Percentiles rank a stretch among this genome's conserved stretches.
Conservation (phyloP, 1,140 invertebrate genomes). For the Ruditapes philippinarum region DNA sequence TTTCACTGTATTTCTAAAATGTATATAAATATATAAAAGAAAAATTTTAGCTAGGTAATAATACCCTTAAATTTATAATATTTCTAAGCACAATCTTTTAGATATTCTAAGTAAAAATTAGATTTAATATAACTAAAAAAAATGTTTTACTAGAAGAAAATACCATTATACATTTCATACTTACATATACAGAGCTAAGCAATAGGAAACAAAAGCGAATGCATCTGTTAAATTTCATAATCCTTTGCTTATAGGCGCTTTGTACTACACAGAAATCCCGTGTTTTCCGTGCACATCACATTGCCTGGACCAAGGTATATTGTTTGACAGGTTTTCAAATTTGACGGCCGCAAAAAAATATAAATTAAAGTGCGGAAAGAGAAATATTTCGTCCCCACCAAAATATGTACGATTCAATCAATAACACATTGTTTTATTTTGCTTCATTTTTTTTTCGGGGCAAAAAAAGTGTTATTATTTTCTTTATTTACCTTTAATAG, state of each 20-base stretch:
- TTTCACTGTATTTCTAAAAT: no score
- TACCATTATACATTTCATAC: no score
- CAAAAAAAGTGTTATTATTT: background rate
- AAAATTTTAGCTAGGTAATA: no score
- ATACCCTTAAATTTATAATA: no score
- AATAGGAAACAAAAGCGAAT: background rate
- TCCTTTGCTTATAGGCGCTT: background rate
- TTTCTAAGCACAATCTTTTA: no score
- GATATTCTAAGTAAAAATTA: no score
- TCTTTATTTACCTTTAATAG: no score
- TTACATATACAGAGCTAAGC: background rate
- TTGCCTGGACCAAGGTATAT: background rate
- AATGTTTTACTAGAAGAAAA: no score
- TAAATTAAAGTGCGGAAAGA: background rate
- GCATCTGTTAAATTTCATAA: background rate
- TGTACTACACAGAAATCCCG: background rate
- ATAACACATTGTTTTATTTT: slow-evolving; percentile 12
- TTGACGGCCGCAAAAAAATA: background rate
- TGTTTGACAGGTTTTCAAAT: background rate
- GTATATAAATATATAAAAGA: no score
- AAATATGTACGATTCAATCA: background rate
- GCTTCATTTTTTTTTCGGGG: background rate
- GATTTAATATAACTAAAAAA: no score
- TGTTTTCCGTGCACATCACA: background rate
- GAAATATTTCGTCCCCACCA: background rate